These are phyloP conservation scores for Cenopis cana DNA, from an alignment of 2,888 invertebrate species.

Conservation along the genomic window DNA sequence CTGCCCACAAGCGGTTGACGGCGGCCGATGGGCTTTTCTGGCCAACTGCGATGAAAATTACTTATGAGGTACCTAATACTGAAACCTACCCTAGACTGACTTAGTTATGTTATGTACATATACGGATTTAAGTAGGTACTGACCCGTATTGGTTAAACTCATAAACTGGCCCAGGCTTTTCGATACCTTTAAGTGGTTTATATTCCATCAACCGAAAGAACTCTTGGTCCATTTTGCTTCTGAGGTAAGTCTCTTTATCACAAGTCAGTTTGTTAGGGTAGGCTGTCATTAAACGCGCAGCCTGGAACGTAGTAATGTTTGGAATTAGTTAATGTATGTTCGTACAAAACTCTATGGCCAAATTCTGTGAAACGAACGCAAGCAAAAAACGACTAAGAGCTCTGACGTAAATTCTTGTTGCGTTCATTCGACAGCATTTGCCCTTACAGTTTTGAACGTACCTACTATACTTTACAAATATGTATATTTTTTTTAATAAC, in stretches of 20 bases:
- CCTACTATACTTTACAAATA: too few relatives aligned
- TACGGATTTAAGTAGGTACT: constrained; percentile 37
- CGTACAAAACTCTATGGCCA: too few relatives aligned
- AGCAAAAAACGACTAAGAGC: too few relatives aligned
- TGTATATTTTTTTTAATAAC: too few relatives aligned
- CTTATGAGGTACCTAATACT: neutral
- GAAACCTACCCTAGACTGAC: neutral
- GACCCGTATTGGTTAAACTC: constrained; percentile 77
- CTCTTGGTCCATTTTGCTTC: constrained; percentile 86
- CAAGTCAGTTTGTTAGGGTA: constrained; percentile 86
- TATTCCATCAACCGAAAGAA: constrained; percentile 85
- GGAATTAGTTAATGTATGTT: neutral
- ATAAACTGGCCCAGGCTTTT: constrained; percentile 87
- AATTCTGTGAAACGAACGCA: too few relatives aligned
- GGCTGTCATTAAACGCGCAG: constrained; percentile 87
- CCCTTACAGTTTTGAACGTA: too few relatives aligned
- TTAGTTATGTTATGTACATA: too few relatives aligned
- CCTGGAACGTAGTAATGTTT: constrained; percentile 60
- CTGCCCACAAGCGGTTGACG: constrained; percentile 82
- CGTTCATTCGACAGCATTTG: too few relatives aligned
- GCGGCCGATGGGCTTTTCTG: constrained; percentile 50
- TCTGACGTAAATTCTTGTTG: too few relatives aligned
- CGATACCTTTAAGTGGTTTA: constrained; percentile 86
- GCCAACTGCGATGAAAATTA: constrained; percentile 51
- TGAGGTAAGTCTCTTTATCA: constrained; percentile 87